A percentile compares a stretch with the other conserved stretches of the same genome.
Evolutionary conservation across 1,140 invertebrate genomes (phyloP).

Genomic region (Octopus bimaculoides): DNA sequence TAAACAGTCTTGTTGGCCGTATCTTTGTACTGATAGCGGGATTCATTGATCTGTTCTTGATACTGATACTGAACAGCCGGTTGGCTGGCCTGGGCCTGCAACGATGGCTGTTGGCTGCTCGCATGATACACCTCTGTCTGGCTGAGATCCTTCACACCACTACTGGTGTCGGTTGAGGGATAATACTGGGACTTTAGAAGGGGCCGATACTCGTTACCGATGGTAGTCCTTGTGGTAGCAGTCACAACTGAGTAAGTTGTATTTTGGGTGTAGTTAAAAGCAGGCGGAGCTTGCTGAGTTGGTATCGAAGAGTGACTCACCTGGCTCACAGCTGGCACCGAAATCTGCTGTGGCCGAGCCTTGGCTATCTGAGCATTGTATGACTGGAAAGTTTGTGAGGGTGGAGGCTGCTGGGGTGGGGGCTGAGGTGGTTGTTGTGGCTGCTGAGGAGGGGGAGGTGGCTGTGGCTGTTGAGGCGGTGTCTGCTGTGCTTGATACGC

Average conservation of each 20-base stretch:
- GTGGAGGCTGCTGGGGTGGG: background rate
- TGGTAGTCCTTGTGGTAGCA: background rate
- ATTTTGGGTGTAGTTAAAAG: background rate
- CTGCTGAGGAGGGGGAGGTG: background rate
- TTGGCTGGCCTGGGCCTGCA: background rate
- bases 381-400: background rate
- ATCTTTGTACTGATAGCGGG: background rate
- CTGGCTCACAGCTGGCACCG: background rate
- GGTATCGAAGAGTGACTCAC: background rate
- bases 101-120: background rate
- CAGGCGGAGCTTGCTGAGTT: background rate
- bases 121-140: background rate
- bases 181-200: slow-evolving; percentile 2
- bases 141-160: background rate
- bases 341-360: background rate
- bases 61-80: background rate
- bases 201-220: background rate
- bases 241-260: background rate
- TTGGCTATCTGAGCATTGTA: background rate
- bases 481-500: background rate
- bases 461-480: background rate
- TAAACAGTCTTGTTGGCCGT: background rate
- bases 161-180: background rate
- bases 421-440: background rate
- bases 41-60: background rate